Evolutionary conservation across 2,113 vertebrate species (phyloP).

Genomic region (Sporophila hypoxantha): DNA sequence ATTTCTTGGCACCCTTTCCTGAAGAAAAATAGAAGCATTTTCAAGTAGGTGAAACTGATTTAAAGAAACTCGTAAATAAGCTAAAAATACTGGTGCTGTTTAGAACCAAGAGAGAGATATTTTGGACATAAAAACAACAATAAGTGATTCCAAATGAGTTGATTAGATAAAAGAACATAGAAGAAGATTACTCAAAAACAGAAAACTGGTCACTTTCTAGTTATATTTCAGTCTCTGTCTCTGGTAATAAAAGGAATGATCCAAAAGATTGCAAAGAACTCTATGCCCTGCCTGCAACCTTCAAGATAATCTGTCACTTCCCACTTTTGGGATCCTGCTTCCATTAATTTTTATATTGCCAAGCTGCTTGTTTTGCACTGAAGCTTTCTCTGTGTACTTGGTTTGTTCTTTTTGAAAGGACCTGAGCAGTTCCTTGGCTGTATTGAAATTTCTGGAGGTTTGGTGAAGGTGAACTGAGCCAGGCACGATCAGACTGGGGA

Average conservation of each 20-base stretch:
- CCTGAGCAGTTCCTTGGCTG: background rate
- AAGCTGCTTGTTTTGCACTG: background rate
- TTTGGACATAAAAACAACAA: background rate
- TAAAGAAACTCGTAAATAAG: background rate
- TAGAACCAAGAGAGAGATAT: background rate
- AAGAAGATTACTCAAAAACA: background rate
- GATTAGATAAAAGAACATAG: background rate
- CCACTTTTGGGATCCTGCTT: background rate
- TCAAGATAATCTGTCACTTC: background rate
- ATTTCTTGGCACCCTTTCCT: background rate
- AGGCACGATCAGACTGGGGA: background rate
- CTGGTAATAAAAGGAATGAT: background rate
- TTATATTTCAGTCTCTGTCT: background rate
- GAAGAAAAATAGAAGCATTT: background rate
- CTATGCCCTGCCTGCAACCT: background rate
- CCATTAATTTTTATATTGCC: background rate
- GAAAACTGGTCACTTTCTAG: background rate
- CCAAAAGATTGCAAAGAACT: background rate
- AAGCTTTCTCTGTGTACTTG: background rate
- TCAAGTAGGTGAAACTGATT: background rate
- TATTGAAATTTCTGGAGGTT: background rate
- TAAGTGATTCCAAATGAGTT: background rate
- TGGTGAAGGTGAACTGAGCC: background rate
- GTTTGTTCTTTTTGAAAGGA: background rate
- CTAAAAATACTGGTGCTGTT: background rate